Evolutionary conservation across 2,113 vertebrate species (phyloP), one percentile per base, ranked within the genome.

Genomic region (Lagopus muta): DNA sequence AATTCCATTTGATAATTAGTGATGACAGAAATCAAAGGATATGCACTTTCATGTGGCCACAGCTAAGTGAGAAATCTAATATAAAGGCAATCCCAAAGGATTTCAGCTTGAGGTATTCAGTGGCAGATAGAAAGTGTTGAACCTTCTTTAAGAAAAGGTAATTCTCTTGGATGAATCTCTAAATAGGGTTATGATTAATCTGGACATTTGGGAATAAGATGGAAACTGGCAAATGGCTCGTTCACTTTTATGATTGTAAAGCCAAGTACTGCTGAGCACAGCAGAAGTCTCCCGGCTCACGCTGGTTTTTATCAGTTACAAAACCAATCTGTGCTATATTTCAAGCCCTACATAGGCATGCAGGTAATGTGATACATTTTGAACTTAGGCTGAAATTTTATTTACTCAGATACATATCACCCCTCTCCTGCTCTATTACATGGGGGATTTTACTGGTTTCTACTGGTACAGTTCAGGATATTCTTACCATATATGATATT

Each of bases 151-250:
- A 57, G 89, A 73, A 87, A 82, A 86, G 40, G 73, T 86, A 96
- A 86, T 94, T 94, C 65, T 80, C 85, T 74, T 57, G 52, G 82
- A 91, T 88, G 93, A 94, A 75, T 95, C 57, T 81, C 82, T 89
- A 83, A 88, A 86, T 50, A 83, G 65, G 73, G 76, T 52, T 94
- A 91, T 94, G 94, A 96, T 94, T 96, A 96, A 94, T 91, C 82
- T 13, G 1, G 93, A 88, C 90, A 27, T 91, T 90, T 83, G 90
- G 82, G 94, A 91, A 92, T 92, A 93, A 94, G 76, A 43, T 88
- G 85, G 85, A 94, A 93, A 72, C 89, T 73, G 82, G 52, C 62
- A 92, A 92, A 87, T 82, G 40, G 52, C 69, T 90, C 22, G 52
- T 84, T 87, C 79, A 71, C 74, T 75, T 84, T 87, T 89, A 83